These are phyloP conservation scores for Eulacestoma nigropectus DNA, from an alignment of 2,113 vertebrate species.

Conservation along the genomic window DNA sequence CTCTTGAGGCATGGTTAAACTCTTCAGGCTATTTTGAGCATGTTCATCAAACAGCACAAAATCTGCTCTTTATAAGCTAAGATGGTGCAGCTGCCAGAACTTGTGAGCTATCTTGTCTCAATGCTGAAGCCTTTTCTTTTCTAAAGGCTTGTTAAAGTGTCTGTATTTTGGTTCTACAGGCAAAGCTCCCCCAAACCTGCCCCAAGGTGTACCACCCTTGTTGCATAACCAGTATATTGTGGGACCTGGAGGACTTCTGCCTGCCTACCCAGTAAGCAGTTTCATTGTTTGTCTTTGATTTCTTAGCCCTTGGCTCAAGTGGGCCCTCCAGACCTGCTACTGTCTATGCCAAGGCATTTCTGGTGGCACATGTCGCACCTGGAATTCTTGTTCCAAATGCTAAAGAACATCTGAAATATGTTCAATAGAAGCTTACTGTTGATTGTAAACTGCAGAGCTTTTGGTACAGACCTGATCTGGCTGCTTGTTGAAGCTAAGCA, in stretches of 20 bases:
- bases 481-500: not conserved
- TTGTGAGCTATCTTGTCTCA: not conserved
- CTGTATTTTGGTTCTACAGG: constrained; percentile 74
- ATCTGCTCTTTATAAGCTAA: not conserved
- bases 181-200: constrained; percentile 93
- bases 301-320: not conserved
- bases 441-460: not conserved
- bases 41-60: not conserved
- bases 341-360: not conserved
- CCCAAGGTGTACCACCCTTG: constrained; percentile 91
- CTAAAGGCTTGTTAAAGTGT: not conserved
- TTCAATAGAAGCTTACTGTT: not conserved
- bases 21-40: not conserved
- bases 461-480: not conserved
- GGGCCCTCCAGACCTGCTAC: not conserved
- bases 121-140: not conserved
- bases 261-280: constrained; percentile 92
- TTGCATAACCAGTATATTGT: constrained; percentile 98
- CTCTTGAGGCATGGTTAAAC: not conserved
- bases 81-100: not conserved
- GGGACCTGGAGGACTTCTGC: constrained; percentile 94
- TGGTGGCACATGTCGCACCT: not conserved
- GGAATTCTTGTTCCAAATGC: not conserved
- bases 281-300: not conserved
- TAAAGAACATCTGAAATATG: not conserved